These are phyloP conservation scores for Falco punctatus DNA, from an alignment of 2,113 vertebrate species.

Conservation along the genomic window DNA sequence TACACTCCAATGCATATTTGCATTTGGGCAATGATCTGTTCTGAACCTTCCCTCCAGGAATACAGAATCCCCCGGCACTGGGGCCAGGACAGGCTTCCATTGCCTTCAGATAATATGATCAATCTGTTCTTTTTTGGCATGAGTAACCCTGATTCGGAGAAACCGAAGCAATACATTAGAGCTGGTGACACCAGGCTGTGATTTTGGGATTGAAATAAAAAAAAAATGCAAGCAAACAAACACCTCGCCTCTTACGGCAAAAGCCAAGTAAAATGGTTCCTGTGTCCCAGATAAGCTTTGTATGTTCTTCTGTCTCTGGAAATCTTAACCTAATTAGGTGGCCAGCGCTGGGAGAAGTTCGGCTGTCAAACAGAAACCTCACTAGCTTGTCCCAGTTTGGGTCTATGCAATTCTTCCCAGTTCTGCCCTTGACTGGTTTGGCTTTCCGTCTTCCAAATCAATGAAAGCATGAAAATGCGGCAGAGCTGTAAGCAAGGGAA, in stretches of 20 bases:
- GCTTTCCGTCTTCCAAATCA: not conserved
- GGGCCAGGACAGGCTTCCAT: not conserved
- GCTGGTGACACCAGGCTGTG: not conserved
- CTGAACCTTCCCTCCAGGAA: not conserved
- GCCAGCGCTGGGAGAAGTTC: not conserved
- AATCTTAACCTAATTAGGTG: too few species aligned
- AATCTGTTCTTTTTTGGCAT: not conserved
- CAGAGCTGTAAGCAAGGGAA: too few species aligned
- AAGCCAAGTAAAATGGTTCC: accelerated
- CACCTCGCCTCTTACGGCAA: not conserved
- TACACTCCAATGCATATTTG: not conserved
- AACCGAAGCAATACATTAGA: not conserved
- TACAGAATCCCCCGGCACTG: accelerated
- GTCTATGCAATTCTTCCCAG: not conserved
- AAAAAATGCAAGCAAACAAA: not conserved
- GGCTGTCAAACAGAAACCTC: not conserved
- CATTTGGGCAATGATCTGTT: not conserved
- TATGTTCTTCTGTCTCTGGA: not conserved
- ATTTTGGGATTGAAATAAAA: not conserved
- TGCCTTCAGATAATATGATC: not conserved
- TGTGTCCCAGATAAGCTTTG: not conserved
- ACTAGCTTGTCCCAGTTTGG: not conserved
- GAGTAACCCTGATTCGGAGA: not conserved
- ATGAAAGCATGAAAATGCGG: too few species aligned
- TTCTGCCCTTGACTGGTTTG: not conserved